These are phyloP conservation scores for Halichoeres trimaculatus DNA, from an alignment of 2,113 vertebrate species.

Conservation along the genomic window DNA sequence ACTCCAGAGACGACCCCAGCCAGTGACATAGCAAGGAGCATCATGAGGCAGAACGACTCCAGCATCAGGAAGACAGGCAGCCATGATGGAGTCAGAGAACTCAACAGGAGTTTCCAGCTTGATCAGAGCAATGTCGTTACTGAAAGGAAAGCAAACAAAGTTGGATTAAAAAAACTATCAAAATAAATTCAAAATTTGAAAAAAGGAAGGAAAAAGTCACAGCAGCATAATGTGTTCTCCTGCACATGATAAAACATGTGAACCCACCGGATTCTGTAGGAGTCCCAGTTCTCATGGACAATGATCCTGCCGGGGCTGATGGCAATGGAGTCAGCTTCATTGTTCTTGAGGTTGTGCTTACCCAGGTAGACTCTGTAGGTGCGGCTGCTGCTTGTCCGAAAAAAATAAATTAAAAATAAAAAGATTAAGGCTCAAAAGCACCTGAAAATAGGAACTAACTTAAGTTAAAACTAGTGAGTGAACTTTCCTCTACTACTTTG, in stretches of 20 bases:
- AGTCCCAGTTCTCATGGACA: slow-evolving; percentile 84
- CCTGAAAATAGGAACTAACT: not conserved
- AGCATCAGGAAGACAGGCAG: slow-evolving; percentile 84
- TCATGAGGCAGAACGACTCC: slow-evolving; percentile 71
- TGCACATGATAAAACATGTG: not conserved
- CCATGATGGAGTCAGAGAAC: slow-evolving; percentile 76
- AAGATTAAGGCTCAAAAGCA: not conserved
- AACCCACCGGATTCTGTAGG: slow-evolving; percentile 79
- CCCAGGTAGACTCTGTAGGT: slow-evolving; percentile 87
- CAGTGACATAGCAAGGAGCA: slow-evolving; percentile 87
- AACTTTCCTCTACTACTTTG: not conserved
- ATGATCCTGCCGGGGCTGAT: slow-evolving; percentile 80
- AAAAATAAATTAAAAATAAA: not conserved
- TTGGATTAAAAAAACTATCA: not conserved
- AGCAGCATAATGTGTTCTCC: not conserved
- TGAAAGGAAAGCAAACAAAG: slow-evolving; percentile 55
- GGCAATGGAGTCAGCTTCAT: slow-evolving; percentile 80
- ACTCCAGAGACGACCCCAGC: slow-evolving; percentile 95
- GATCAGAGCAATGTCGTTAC: slow-evolving; percentile 93
- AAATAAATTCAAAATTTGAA: not conserved
- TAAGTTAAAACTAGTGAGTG: too few relatives aligned
- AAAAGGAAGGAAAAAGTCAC: not conserved
- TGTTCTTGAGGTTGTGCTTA: slow-evolving; percentile 82
- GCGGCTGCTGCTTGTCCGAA: slow-evolving; percentile 69
- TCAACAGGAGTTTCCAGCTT: slow-evolving; percentile 83